Evolutionary conservation across 2,113 vertebrate species (phyloP).

Genomic region (Lagenorhynchus albirostris): DNA sequence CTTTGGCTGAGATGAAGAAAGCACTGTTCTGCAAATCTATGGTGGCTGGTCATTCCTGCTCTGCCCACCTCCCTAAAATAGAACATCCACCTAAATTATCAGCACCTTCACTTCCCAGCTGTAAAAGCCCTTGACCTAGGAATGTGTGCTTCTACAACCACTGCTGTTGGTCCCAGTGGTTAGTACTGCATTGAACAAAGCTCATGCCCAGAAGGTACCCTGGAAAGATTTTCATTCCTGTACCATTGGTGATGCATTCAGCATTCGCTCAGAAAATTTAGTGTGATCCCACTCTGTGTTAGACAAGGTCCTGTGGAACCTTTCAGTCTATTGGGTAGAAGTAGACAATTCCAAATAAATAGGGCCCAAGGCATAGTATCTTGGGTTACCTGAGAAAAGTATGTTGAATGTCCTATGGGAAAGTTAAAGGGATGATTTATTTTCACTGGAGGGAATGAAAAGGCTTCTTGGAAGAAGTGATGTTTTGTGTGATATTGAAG

Average conservation of each 20-base stretch:
- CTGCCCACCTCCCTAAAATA: slow-evolving; percentile 44
- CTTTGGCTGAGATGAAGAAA: slow-evolving; percentile 4
- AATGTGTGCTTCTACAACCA: slow-evolving; percentile 24
- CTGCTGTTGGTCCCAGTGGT: not conserved
- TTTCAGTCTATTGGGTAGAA: slow-evolving; percentile 6
- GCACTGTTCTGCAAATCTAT: not conserved
- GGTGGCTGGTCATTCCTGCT: not conserved
- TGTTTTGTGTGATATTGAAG: slow-evolving; percentile 35
- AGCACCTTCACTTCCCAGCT: not conserved
- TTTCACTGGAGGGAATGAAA: slow-evolving; percentile 17
- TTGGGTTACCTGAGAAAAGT: not conserved
- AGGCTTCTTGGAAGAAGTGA: slow-evolving; percentile 14
- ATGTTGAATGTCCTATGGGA: not conserved
- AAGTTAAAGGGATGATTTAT: slow-evolving; percentile 33
- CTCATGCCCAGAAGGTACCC: not conserved
- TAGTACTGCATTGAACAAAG: not conserved
- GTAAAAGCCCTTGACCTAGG: slow-evolving; percentile 33
- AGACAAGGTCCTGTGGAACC: not conserved
- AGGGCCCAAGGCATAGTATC: not conserved
- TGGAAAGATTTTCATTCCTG: not conserved
- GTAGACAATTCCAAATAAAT: not conserved
- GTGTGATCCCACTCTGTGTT: not conserved
- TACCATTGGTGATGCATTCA: not conserved
- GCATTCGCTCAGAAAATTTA: not conserved
- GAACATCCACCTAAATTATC: slow-evolving; percentile 12